Conservation (phyloP, 1,140 invertebrate species). For the Lasioglossum baleicum region DNA sequence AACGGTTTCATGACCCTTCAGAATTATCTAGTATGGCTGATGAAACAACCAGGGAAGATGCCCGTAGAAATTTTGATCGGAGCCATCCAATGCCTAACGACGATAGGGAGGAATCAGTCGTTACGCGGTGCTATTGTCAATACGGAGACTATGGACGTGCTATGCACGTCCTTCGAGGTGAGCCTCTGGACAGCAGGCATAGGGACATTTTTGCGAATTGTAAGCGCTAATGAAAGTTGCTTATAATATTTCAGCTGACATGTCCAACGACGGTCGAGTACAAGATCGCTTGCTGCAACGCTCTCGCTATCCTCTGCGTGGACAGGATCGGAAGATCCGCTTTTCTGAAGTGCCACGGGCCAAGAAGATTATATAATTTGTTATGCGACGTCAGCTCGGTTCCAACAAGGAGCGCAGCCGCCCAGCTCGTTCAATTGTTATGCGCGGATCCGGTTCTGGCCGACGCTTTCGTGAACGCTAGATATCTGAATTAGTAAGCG, state of each 20-base stretch:
- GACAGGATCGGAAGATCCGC: conserved; percentile 43
- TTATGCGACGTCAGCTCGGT: conserved; percentile 53
- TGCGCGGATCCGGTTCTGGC: conserved; percentile 57
- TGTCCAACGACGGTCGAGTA: conserved; percentile 57
- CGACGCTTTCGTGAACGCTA: conserved; percentile 60
- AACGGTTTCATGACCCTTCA: background rate
- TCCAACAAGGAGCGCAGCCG: conserved; percentile 60
- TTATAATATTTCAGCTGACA: conserved; percentile 41
- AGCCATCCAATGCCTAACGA: conserved; percentile 50
- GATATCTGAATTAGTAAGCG: conserved; percentile 68
- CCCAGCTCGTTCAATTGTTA: conserved; percentile 65
- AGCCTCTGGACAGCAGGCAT: background rate
- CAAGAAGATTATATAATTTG: conserved; percentile 52
- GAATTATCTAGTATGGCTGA: conserved; percentile 57
- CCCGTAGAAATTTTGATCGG: conserved; percentile 56
- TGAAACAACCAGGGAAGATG: conserved; percentile 52
- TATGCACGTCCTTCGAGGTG: conserved; percentile 65
- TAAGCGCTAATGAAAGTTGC: background rate
- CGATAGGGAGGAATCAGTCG: conserved; percentile 46
- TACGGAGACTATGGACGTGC: conserved; percentile 49
- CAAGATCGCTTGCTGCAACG: conserved; percentile 64
- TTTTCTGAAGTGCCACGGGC: conserved; percentile 50
- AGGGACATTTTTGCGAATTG: background rate
- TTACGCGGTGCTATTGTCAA: conserved; percentile 40
- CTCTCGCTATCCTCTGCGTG: conserved; percentile 55